phyloP scores from a whole-genome alignment of 2,797 vertebrate genomes.

The Fringilla coelebs region DNA sequence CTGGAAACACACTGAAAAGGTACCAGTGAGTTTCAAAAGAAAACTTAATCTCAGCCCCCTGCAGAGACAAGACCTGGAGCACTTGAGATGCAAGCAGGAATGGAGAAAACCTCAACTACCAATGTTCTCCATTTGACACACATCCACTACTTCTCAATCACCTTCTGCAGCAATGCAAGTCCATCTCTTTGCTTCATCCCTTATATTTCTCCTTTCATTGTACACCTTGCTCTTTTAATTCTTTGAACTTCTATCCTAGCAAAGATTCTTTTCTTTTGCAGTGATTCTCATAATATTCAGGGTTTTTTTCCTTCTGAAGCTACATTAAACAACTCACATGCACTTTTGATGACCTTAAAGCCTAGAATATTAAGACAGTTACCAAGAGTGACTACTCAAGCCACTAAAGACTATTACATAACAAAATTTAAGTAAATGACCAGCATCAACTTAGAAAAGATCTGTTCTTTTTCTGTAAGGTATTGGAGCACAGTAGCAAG shows the following conservation, averaged over 20 bases:
- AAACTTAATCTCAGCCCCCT: background rate
- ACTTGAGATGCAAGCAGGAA: background rate
- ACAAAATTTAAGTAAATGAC: background rate
- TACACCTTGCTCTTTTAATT: background rate
- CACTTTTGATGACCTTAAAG: background rate
- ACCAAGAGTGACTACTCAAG: background rate
- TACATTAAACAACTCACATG: background rate
- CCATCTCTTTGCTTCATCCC: background rate
- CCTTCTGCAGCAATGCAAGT: background rate
- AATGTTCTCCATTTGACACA: background rate
- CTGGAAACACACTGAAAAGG: background rate
- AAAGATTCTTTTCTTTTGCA: background rate
- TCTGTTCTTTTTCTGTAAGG: background rate
- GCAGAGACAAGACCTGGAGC: background rate
- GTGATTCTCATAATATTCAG: background rate
- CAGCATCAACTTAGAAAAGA: background rate
- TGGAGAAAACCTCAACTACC: background rate
- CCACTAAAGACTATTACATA: background rate
- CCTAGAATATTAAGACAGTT: background rate
- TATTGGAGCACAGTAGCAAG: background rate
- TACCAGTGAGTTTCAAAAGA: background rate
- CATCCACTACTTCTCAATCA: background rate
- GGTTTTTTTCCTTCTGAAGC: background rate
- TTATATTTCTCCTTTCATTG: background rate
- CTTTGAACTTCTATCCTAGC: background rate